Conservation (phyloP, 2,113 vertebrate species). For the Danionella cerebrum region DNA sequence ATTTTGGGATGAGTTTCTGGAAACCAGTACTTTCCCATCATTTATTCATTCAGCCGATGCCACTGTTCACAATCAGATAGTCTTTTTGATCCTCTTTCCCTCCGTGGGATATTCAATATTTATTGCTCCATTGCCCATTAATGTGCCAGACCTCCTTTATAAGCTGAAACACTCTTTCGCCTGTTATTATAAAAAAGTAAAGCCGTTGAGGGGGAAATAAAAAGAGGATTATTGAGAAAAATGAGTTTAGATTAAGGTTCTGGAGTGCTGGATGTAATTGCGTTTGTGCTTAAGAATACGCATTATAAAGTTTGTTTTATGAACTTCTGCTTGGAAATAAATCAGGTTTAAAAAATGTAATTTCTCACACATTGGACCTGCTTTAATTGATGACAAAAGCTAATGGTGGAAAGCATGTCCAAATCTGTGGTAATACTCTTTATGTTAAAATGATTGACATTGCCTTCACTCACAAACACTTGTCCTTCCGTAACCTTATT, state of each 20-base stretch:
- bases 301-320: not conserved
- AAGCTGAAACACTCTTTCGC: not conserved
- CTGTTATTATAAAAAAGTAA: not conserved
- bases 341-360: not conserved
- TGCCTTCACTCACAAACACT: no score
- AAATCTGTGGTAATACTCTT: no score
- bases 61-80: constrained; percentile 51
- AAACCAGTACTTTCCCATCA: constrained; percentile 55
- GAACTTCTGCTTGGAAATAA: not conserved
- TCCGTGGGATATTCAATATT: constrained; percentile 64
- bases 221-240: constrained; percentile 4
- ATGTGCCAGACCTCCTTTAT: not conserved
- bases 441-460: no score
- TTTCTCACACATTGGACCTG: not conserved
- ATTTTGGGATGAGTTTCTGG: constrained; percentile 47
- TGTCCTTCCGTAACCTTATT: no score
- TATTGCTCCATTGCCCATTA: constrained; percentile 45
- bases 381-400: no score
- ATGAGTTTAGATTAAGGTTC: not conserved
- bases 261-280: not conserved
- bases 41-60: constrained; percentile 59
- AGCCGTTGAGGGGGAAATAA: not conserved
- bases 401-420: no score
- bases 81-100: constrained; percentile 65
- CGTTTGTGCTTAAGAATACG: not conserved